Evolutionary conservation across 2,888 invertebrate species (phyloP), one percentile per base, ranked within the genome.

Genomic region (Griposia aprilina): DNA sequence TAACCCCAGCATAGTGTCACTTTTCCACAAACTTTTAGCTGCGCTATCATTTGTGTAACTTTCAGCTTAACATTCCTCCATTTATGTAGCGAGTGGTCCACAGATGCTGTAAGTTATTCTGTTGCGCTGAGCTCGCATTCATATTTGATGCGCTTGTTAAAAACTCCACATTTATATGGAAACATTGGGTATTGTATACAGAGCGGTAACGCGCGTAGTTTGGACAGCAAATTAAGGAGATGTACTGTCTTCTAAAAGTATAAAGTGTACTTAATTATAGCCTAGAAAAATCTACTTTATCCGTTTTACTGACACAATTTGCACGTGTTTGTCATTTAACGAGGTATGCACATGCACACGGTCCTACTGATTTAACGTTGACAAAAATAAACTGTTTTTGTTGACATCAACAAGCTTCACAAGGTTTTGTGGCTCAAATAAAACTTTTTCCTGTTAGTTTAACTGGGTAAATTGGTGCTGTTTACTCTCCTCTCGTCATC

Each of bases 111-210:
- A 77, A 66, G 82, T 75, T 79, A 76, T 83, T 80, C 82, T 68
- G 87, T 69, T 78, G 87, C 62, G 80, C 75, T 71, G 78, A 83
- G 79, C 67, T 60, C 65, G 52, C 66, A 67, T 88, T 78, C 80
- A 88, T 88, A 87, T 84, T 88, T 82, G 66, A 88, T 87, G 57
- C 75, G 81, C 82, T 84, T 86, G 88, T 87, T 88, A 89, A 87
- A 88, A 89, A 87, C 67, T 87, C 79, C 74, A 81, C 80, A 81
- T 81, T 67, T 52, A 41, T 26, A 50, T 69, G 55, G 17, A 79
- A 81, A 88, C 80, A 83, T 80, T 69, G 30, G 26, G 67, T 11
- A 45, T 36, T 52, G 5, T 13, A 50, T 45, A 0, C 17, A 3
- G 45, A 72, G 59, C 57, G 57, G 50, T 41, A 26, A 13, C 50